A percentile compares a stretch with the other conserved stretches of the same genome.
Evolutionary conservation across 2,888 invertebrate genomes (phyloP).

Genomic region (Ypsolopha sequella): DNA sequence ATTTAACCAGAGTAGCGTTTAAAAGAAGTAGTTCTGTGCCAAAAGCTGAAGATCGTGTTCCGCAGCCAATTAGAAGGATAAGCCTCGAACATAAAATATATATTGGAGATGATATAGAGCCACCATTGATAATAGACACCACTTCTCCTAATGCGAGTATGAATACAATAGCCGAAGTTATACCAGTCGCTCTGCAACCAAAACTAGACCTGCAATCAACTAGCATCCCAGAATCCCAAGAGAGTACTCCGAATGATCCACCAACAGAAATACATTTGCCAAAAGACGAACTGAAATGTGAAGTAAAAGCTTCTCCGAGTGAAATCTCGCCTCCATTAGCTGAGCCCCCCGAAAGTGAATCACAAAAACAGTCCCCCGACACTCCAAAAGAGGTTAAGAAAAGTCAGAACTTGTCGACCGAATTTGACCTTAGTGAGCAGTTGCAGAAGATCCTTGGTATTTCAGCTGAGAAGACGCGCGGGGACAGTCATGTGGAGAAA

Average conservation of each 20-base stretch:
- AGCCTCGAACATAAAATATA: slow-evolving; percentile 64
- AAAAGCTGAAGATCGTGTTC: slow-evolving; percentile 45
- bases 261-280: slow-evolving; percentile 58
- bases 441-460: slow-evolving; percentile 63
- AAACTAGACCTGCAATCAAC: slow-evolving; percentile 40
- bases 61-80: slow-evolving; percentile 43
- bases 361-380: slow-evolving; percentile 55
- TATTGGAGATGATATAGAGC: slow-evolving; percentile 62
- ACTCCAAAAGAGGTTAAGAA: slow-evolving; percentile 60
- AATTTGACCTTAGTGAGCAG: slow-evolving; percentile 63
- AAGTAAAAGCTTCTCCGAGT: slow-evolving; percentile 53
- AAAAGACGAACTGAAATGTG: slow-evolving; percentile 38
- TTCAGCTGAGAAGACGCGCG: slow-evolving; percentile 55
- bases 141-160: slow-evolving; percentile 55
- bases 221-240: slow-evolving; percentile 49
- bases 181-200: slow-evolving; percentile 52
- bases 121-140: slow-evolving; percentile 58
- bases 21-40: slow-evolving; percentile 58
- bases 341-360: slow-evolving; percentile 39
- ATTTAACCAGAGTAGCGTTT: slow-evolving; percentile 52
- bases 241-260: slow-evolving; percentile 54
- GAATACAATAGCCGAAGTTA: slow-evolving; percentile 61
- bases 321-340: slow-evolving; percentile 59
- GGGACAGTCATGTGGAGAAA: slow-evolving; percentile 38
- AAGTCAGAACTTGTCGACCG: slow-evolving; percentile 62